phyloP scores from a whole-genome alignment of 2,888 invertebrate species.

The Dione vanillae region DNA sequence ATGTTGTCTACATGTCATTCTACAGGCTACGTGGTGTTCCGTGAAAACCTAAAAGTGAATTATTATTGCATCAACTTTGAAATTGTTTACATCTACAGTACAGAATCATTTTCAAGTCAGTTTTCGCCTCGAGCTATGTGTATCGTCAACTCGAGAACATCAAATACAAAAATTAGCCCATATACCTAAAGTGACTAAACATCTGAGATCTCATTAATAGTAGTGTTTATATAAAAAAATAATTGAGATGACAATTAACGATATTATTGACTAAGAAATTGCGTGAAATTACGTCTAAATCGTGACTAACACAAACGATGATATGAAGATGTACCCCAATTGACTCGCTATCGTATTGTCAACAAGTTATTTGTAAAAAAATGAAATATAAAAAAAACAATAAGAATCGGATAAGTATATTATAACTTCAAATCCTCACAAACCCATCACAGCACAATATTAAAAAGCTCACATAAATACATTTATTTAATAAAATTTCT shows the following conservation, averaged over 20 bases:
- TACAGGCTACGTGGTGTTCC: slow-evolving; percentile 30
- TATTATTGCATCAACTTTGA: slow-evolving; percentile 9
- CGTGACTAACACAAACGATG: slow-evolving; percentile 20
- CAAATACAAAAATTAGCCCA: slow-evolving; percentile 24
- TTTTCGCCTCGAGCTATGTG: not conserved
- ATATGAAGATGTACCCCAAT: slow-evolving; percentile 36
- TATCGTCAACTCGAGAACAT: not conserved
- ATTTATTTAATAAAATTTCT: not conserved
- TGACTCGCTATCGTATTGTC: slow-evolving; percentile 34
- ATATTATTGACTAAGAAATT: slow-evolving; percentile 12
- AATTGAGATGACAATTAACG: not conserved
- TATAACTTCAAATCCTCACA: slow-evolving; percentile 29
- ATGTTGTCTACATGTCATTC: slow-evolving; percentile 68
- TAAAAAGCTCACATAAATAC: slow-evolving; percentile 27
- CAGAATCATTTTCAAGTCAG: not conserved
- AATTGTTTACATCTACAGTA: slow-evolving; percentile 13
- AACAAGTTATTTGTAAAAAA: slow-evolving; percentile 24
- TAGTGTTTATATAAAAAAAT: slow-evolving; percentile 15
- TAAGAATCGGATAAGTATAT: slow-evolving; percentile 9
- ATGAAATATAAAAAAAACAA: slow-evolving; percentile 26
- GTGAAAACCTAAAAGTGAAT: slow-evolving; percentile 18
- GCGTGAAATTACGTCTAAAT: slow-evolving; percentile 12
- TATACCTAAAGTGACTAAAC: slow-evolving; percentile 15
- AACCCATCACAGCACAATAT: slow-evolving; percentile 35
- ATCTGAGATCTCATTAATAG: slow-evolving; percentile 25